Conservation (phyloP, 2,888 invertebrate species). For the Zygaena filipendulae region DNA sequence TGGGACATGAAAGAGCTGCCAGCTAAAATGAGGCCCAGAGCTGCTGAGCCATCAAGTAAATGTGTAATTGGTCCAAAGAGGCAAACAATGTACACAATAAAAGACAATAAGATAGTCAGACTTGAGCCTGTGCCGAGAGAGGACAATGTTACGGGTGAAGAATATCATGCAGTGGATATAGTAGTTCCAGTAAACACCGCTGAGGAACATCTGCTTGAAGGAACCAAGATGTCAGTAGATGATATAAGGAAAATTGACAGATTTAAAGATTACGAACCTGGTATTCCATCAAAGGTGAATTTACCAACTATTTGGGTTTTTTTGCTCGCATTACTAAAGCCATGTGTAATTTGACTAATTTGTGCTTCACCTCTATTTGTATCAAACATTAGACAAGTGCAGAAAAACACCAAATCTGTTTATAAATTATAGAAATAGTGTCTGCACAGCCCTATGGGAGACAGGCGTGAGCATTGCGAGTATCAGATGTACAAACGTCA, state of each 20-base stretch:
- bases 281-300: constrained; percentile 58
- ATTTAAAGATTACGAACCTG: constrained; percentile 63
- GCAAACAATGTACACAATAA: constrained; percentile 57
- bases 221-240: constrained; percentile 57
- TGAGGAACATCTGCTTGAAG: constrained; percentile 45
- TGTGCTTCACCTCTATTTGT: no score
- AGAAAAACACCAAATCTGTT: no score
- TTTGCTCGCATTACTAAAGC: not conserved
- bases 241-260: constrained; percentile 63
- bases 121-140: constrained; percentile 29
- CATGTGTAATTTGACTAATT: no score
- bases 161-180: constrained; percentile 41
- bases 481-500: no score
- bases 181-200: constrained; percentile 41
- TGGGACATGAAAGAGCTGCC: constrained; percentile 54
- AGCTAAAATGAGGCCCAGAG: constrained; percentile 15
- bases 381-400: no score
- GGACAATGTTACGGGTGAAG: constrained; percentile 14
- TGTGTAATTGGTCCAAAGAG: constrained; percentile 39
- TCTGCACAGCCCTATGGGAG: no score
- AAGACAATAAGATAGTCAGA: constrained; percentile 57
- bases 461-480: no score
- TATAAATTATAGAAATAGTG: no score
- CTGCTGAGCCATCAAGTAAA: constrained; percentile 14
- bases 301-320: no score